Conservation (phyloP, 1,140 invertebrate species). For the Eumeta japonica region DNA sequence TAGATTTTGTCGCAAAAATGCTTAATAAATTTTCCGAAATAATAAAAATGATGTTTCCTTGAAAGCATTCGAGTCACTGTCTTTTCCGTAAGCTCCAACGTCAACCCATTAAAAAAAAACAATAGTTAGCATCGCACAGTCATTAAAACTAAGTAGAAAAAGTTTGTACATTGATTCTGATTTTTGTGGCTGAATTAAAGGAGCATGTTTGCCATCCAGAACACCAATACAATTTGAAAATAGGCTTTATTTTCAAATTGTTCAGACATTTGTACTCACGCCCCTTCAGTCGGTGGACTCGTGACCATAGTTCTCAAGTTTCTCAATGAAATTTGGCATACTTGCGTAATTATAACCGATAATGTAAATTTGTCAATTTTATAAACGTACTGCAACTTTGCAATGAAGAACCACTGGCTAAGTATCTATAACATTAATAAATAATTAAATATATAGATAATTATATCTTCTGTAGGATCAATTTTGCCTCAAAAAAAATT, state of each 20-base stretch:
- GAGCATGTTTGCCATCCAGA: no score
- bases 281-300: no score
- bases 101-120: constrained; percentile 40
- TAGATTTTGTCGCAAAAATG: neutral
- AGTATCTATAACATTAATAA: no score
- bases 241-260: neutral
- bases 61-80: constrained; percentile 39
- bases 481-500: constrained; percentile 4
- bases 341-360: constrained; percentile 2
- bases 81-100: no score
- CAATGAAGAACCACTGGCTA: no score
- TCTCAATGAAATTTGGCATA: constrained; percentile 2
- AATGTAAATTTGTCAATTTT: no score
- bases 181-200: no score
- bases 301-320: constrained; percentile 2
- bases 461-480: constrained; percentile 3
- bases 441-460: no score
- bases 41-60: constrained; percentile 8
- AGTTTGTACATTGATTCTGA: constrained; percentile 4
- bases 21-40: constrained; percentile 2
- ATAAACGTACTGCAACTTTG: constrained; percentile 2
- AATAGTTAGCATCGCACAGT: constrained; percentile 40
- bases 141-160: constrained; percentile 28
- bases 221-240: neutral
- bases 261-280: neutral